A percentile compares a stretch with the other conserved stretches of the same genome.
Evolutionary conservation across 1,140 invertebrate genomes (phyloP).

Genomic region (Drosophila tropicalis): DNA sequence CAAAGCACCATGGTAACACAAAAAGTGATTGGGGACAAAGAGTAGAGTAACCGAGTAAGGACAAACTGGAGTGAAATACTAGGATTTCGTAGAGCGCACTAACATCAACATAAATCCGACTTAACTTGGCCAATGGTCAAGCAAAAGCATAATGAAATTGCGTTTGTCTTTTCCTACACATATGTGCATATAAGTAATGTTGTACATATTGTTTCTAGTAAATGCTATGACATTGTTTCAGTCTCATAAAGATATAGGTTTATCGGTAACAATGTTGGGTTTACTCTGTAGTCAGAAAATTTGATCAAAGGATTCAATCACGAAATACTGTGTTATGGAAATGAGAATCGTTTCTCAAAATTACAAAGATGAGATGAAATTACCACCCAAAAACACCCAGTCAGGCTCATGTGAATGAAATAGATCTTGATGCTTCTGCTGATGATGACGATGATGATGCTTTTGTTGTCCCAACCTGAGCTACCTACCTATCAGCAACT

Average conservation of each 20-base stretch:
- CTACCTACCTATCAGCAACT: not conserved
- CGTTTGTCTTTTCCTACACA: constrained; percentile 11
- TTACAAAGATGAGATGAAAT: not conserved
- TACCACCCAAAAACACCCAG: not conserved
- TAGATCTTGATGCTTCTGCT: constrained; percentile 3
- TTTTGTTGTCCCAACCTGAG: not conserved
- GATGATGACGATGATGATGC: constrained; percentile 15
- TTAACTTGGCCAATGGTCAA: constrained; percentile 22
- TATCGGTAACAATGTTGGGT: not conserved
- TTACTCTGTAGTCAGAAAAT: not conserved
- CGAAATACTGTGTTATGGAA: not conserved
- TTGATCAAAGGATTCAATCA: not conserved
- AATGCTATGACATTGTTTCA: not conserved
- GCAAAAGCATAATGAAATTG: constrained; percentile 15
- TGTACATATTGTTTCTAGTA: not conserved
- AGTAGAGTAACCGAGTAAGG: constrained; percentile 1
- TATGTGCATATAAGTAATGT: constrained; percentile 9
- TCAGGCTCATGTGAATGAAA: constrained; percentile 5
- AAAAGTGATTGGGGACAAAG: constrained; percentile 10
- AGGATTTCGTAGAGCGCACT: not conserved
- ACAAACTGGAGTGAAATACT: not conserved
- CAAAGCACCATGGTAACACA: constrained; percentile 14
- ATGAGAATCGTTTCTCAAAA: not conserved
- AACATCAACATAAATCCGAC: constrained; percentile 33
- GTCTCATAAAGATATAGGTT: not conserved